Conservation (phyloP, 2,797 vertebrate species). For the Pipistrellus nathusii region DNA sequence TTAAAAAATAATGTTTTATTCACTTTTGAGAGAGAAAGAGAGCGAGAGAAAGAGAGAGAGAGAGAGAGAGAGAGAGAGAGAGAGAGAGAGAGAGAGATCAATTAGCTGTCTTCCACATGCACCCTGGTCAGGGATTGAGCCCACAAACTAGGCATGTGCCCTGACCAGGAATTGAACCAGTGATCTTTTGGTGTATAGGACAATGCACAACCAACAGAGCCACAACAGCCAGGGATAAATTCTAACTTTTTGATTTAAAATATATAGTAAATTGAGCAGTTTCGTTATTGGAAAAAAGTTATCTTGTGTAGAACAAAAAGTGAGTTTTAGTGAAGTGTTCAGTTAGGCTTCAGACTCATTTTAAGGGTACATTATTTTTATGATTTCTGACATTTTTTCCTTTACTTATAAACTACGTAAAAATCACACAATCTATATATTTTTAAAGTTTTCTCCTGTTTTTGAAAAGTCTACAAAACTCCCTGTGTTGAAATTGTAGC, state of each 20-base stretch:
- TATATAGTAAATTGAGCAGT: not conserved
- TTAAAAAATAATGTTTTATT: no score
- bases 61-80: no score
- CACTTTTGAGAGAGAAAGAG: no score
- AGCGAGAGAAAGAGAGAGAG: no score
- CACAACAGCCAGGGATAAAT: not conserved
- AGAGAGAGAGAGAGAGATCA: no score
- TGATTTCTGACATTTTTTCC: not conserved
- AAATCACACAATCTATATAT: not conserved
- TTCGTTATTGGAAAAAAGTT: not conserved
- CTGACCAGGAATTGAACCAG: no score
- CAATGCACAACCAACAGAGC: no score
- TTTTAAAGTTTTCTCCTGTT: conserved; percentile 1
- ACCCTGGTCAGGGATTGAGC: no score
- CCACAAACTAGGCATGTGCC: no score
- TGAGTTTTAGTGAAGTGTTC: not conserved
- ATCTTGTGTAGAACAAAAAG: not conserved
- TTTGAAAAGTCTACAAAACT: conserved; percentile 35
- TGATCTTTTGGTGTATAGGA: no score
- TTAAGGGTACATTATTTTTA: conserved; percentile 20
- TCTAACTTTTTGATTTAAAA: not conserved
- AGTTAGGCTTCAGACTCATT: not conserved
- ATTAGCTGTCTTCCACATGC: no score
- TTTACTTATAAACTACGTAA: not conserved
- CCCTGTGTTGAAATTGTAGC: not conserved